Conservation (phyloP, 1,140 invertebrate species). For the Reticulitermes speratus region DNA sequence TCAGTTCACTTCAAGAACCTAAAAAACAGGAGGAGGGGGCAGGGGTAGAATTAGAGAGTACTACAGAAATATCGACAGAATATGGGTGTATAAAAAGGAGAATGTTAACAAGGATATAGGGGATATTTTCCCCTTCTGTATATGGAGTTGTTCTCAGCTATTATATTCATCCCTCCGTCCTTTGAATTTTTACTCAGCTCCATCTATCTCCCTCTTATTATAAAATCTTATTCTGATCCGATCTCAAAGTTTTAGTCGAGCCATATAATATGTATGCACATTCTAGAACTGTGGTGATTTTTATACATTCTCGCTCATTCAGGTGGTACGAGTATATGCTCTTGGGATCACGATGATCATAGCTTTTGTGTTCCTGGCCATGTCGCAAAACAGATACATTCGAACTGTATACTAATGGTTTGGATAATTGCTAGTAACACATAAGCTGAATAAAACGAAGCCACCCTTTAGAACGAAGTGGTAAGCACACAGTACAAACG, state of each 20-base stretch:
- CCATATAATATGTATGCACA: not conserved
- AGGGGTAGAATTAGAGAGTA: not conserved
- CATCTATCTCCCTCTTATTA: slow-evolving; percentile 5
- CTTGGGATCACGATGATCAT: too few species aligned
- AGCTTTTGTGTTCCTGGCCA: too few species aligned
- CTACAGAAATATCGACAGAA: slow-evolving; percentile 6
- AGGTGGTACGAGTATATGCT: too few species aligned
- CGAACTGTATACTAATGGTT: too few species aligned
- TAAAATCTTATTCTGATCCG: not conserved
- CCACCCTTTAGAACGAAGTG: too few species aligned
- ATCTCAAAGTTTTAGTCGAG: not conserved
- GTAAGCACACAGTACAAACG: too few species aligned
- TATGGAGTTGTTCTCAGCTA: slow-evolving; percentile 4
- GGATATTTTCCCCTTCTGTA: not conserved
- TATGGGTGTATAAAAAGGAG: slow-evolving; percentile 8
- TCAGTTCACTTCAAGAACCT: not conserved
- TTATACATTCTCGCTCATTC: not conserved
- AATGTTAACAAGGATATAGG: not conserved
- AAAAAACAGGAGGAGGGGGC: not conserved
- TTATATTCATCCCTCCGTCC: not conserved
- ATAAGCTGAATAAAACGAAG: too few species aligned
- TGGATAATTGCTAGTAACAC: too few species aligned
- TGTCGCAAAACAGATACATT: too few species aligned
- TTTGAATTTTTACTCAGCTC: not conserved
- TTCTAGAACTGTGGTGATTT: not conserved